Conservation (phyloP, 2,113 vertebrate genomes). For the Solea solea region DNA sequence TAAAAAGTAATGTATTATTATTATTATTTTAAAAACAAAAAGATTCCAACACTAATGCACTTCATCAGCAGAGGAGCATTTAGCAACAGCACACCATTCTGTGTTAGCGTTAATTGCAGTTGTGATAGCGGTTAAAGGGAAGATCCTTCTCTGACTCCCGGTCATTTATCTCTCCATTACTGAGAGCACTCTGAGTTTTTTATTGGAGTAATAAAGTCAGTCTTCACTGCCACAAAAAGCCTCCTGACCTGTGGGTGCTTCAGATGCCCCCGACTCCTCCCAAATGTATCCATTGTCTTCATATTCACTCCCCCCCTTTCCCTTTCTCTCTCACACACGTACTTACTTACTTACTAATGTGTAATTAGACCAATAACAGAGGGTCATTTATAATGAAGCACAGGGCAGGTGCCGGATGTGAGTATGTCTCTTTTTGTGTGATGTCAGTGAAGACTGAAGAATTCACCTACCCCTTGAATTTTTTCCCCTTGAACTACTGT, state of each 20-base stretch:
- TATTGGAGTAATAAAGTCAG: conserved; percentile 83
- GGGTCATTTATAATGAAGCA: conserved; percentile 28
- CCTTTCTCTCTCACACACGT: conserved; percentile 7
- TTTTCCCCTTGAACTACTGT: not conserved
- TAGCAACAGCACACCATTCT: conserved; percentile 52
- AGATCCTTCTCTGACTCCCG: conserved; percentile 75
- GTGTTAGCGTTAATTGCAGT: conserved; percentile 80
- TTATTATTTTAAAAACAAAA: conserved; percentile 38
- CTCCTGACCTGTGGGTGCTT: conserved; percentile 68
- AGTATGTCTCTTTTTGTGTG: conserved; percentile 5
- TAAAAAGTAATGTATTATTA: conserved; percentile 14
- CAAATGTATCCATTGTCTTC: conserved; percentile 53
- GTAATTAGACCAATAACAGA: conserved; percentile 37
- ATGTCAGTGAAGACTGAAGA: not conserved
- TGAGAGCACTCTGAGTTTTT: conserved; percentile 80
- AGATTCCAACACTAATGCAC: conserved; percentile 45
- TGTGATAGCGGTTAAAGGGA: conserved; percentile 78
- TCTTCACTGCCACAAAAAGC: conserved; percentile 78
- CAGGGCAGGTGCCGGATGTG: not conserved
- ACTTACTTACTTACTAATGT: conserved; percentile 15
- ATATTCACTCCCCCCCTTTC: conserved; percentile 18
- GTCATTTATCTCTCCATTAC: conserved; percentile 85
- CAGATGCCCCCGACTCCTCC: conserved; percentile 34
- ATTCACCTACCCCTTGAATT: not conserved
- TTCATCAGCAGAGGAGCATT: conserved; percentile 11